Base-by-base conservation (phyloP, 1,140 invertebrate species). In the Paralvinella palmiformis region DNA sequence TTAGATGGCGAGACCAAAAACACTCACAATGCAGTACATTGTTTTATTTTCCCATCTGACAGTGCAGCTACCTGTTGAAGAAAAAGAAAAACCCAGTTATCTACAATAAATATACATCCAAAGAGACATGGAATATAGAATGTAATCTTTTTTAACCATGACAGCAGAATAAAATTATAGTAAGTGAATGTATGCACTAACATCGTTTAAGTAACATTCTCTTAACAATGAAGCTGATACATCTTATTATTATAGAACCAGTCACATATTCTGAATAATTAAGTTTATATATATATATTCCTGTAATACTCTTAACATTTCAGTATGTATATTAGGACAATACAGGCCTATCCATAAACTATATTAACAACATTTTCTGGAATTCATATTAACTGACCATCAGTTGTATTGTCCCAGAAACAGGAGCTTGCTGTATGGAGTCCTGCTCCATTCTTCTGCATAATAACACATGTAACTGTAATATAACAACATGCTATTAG, bases 21-120 rank as follows among this genome's bases (percentile, higher is more conserved):
- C 89, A 62, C 91, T 94, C 33, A 92, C 91, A 74, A 98, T 96
- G 79, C 93, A 96, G 77, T 96, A 98, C 91, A 98, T 96, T 24
- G 91, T 94, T 82, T 98, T 98, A 78, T 98, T 98, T 76, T 98
- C 95, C 95, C 95, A 98, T 75, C 94, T 90, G 2, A 98, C 92
- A 0, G 94, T 98, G 81, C 93, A 97, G 69, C 91, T 93, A n/a
- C 82, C 81, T 83, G 66, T 29, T n/a, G 74, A 78, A 59, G 32
- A 62, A 50, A 45, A 63, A 6, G 17, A 31, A 6, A 27, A 1
- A 57, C 27, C 22, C 5, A 33, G 48, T 22, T 29, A 31, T 32
- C 20, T 2, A 57, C 24, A 24, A 31, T n/a, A 31, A 2, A 32
- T 32, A 31, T 57, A n/a, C n/a, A n/a, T n/a, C 5, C 24, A 1